These are phyloP conservation scores for Chloromyia formosa DNA, from an alignment of 2,888 invertebrate species.

Conservation along the genomic window DNA sequence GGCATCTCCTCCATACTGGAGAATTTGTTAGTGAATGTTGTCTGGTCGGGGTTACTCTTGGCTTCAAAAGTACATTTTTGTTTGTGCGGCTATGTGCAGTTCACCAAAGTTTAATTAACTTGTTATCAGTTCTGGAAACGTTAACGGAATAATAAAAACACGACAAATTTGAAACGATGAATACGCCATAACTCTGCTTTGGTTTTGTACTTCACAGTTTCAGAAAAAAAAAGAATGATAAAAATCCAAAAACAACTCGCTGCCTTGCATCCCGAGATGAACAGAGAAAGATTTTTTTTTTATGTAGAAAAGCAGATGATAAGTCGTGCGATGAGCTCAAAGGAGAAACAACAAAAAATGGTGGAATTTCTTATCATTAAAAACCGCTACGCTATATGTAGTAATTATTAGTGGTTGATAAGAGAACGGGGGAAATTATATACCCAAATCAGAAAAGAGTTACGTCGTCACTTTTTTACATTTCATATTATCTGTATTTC, in stretches of 20 bases:
- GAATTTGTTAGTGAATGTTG: too few species aligned
- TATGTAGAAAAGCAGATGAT: background rate
- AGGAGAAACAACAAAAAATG: slow-evolving; percentile 7
- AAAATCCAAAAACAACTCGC: slow-evolving; percentile 36
- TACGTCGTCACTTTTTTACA: background rate
- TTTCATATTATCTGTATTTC: too few species aligned
- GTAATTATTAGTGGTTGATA: slow-evolving; percentile 42
- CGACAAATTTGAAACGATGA: slow-evolving; percentile 26
- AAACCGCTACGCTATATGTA: slow-evolving; percentile 38
- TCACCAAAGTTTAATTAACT: slow-evolving; percentile 49
- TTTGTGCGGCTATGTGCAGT: slow-evolving; percentile 21
- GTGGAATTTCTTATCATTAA: slow-evolving; percentile 45
- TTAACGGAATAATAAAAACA: slow-evolving; percentile 43
- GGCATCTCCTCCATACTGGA: too few species aligned
- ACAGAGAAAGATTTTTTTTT: slow-evolving; percentile 35
- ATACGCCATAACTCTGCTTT: slow-evolving; percentile 14
- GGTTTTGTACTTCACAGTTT: slow-evolving; percentile 34
- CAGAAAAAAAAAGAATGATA: slow-evolving; percentile 24
- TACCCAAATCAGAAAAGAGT: slow-evolving; percentile 26
- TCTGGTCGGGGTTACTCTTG: too few species aligned
- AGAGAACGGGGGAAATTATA: background rate
- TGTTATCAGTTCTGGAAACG: slow-evolving; percentile 47
- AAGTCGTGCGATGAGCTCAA: background rate
- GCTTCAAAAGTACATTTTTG: too few species aligned
- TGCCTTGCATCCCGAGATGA: slow-evolving; percentile 44